phyloP scores from a whole-genome alignment of 1,140 invertebrate genomes.

The Drosophila cardini region DNA sequence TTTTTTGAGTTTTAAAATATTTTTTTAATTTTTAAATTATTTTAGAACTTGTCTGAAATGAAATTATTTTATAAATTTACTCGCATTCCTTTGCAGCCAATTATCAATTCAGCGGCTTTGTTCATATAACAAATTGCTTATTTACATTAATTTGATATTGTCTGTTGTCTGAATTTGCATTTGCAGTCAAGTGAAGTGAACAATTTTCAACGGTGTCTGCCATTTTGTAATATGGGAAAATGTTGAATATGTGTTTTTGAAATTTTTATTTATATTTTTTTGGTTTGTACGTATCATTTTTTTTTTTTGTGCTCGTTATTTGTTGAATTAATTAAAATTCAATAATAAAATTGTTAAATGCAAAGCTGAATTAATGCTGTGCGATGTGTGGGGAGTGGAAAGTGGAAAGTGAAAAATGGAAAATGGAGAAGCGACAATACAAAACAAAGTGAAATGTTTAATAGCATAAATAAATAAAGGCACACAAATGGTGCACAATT shows the following conservation, averaged over 20 bases:
- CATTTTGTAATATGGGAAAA: slow-evolving; percentile 10
- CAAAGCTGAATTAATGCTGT: slow-evolving; percentile 62
- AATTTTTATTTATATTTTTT: slow-evolving; percentile 11
- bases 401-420: neutral
- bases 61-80: too few species aligned
- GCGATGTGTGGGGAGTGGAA: neutral
- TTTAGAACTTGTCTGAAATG: too few species aligned
- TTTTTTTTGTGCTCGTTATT: slow-evolving; percentile 46
- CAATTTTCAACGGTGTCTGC: neutral
- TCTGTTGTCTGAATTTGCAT: neutral
- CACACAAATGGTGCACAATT: slow-evolving; percentile 67
- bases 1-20: too few species aligned
- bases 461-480: slow-evolving; percentile 72
- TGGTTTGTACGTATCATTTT: too few species aligned
- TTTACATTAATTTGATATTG: neutral
- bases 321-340: slow-evolving; percentile 81
- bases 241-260: slow-evolving; percentile 47
- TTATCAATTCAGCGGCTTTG: slow-evolving; percentile 11
- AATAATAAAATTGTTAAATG: slow-evolving; percentile 74
- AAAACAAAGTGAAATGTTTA: slow-evolving; percentile 58
- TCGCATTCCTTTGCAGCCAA: neutral
- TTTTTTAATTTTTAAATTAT: too few species aligned
- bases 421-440: too few species aligned
- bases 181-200: slow-evolving; percentile 11
- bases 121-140: slow-evolving; percentile 1